Conservation (phyloP, 2,888 invertebrate genomes). For the Drosophila maculinotata region DNA sequence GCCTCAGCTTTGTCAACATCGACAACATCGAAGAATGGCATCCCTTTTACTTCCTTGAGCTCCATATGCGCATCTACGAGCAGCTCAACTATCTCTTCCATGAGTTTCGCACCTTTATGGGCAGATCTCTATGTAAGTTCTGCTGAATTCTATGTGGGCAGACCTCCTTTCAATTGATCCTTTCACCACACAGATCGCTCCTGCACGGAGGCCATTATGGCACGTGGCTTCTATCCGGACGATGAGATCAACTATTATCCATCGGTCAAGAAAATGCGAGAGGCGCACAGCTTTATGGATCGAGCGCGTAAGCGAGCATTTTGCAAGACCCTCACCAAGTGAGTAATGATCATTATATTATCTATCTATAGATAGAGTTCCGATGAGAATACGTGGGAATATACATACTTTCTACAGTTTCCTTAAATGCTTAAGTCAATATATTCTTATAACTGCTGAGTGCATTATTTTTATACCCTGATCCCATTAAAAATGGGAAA, state of each 20-base stretch:
- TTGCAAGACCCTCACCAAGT: slow-evolving; percentile 92
- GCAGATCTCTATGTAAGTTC: slow-evolving; percentile 86
- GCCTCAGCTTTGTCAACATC: slow-evolving; percentile 88
- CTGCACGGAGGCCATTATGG: slow-evolving; percentile 90
- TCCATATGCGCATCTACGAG: slow-evolving; percentile 86
- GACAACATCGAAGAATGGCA: slow-evolving; percentile 86
- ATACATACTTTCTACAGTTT: too few species aligned
- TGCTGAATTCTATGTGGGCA: not conserved
- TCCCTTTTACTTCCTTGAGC: slow-evolving; percentile 90
- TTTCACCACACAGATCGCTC: slow-evolving; percentile 86
- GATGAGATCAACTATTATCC: slow-evolving; percentile 86
- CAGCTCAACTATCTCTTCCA: slow-evolving; percentile 82
- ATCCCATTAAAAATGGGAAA: too few species aligned
- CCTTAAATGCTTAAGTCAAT: too few species aligned
- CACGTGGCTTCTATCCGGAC: slow-evolving; percentile 92
- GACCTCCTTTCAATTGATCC: too few species aligned
- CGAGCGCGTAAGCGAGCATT: slow-evolving; percentile 93
- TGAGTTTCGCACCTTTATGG: slow-evolving; percentile 86
- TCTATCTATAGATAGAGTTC: too few species aligned
- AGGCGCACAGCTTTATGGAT: slow-evolving; percentile 94
- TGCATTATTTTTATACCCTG: too few species aligned
- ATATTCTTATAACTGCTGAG: too few species aligned
- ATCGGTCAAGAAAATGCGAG: slow-evolving; percentile 87
- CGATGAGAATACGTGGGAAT: too few species aligned
- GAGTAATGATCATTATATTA: slow-evolving; percentile 67